Evolutionary conservation across 2,888 invertebrate genomes (phyloP), one percentile per base, ranked within the genome.

Genomic region (Noctua comes): DNA sequence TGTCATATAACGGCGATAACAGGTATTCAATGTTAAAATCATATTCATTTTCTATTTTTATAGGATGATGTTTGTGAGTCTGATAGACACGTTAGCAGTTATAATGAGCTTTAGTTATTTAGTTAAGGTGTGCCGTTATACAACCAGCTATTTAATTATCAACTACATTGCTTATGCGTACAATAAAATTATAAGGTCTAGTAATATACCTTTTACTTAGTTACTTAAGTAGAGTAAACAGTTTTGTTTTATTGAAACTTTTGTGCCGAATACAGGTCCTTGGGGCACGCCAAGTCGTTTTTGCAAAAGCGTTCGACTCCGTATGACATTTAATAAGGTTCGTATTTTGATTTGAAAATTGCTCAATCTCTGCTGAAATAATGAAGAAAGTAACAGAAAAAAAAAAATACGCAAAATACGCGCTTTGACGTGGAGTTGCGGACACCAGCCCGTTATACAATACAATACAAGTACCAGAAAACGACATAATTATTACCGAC

Each of bases 1-100:
- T 93, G 94, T 93, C 93, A 93, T 93, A 93, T 96, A 96, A 96
- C 96, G 96, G 96, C 91, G 91, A 93, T 91, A 91, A 92, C 93
- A 86, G 89, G 91, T 91, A 92, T 91, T 91, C 88, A 87, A 90
- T 91, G 91, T 91, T 91, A 90, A 91, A 91, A 92, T 93, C 90
- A 91, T 92, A 92, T 92, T 92, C 89, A 90, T 91, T 89, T 90
- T 89, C 81, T 87, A 87, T 89, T 91, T 89, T 86, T 88, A 83
- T 83, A 64, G 73, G 76, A 88, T 85, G 73, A 80, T 86, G 80
- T 71, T 66, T 65, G 27, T 54, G 43, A n/a, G 69, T 74, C 54
- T 65, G 70, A 77, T 68, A 76, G 59, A 77, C 72, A 70, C 51
- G 40, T n/a, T 62, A 48, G 40, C 66, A 13, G 72, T 74, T 80